phyloP scores from a whole-genome alignment of 1,140 invertebrate genomes.

The Plectrocnemia conspersa region DNA sequence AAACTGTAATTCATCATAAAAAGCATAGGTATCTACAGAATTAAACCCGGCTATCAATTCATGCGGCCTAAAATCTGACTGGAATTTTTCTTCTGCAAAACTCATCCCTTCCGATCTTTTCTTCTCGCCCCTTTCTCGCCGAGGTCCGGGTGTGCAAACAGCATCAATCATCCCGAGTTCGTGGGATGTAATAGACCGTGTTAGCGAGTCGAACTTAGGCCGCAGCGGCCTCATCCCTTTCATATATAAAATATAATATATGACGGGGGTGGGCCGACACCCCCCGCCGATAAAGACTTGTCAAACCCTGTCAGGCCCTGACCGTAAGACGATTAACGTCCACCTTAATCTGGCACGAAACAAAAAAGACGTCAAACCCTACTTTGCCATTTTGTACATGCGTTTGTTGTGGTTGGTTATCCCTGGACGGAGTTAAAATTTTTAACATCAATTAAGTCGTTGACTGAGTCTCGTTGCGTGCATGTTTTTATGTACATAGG shows the following conservation, averaged over 20 bases:
- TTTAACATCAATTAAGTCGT: too few relatives aligned
- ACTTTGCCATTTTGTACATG: too few relatives aligned
- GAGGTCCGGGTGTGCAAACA: constrained; percentile 12
- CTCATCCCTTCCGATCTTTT: neutral
- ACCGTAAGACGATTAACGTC: neutral
- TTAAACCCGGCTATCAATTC: constrained; percentile 32
- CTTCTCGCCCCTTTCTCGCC: neutral
- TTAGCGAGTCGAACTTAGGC: neutral
- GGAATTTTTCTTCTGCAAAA: neutral
- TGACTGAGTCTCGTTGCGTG: too few relatives aligned
- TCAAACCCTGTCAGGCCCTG: neutral
- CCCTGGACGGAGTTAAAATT: too few relatives aligned
- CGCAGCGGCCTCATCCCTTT: too few relatives aligned
- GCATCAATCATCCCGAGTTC: constrained; percentile 31
- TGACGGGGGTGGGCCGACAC: neutral
- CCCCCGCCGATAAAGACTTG: neutral
- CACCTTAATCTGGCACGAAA: too few relatives aligned
- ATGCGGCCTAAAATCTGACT: constrained; percentile 7
- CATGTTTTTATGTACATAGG: too few relatives aligned
- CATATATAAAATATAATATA: too few relatives aligned
- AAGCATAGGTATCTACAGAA: constrained; percentile 28
- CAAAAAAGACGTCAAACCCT: too few relatives aligned
- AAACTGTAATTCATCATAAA: constrained; percentile 10
- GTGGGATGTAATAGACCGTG: constrained; percentile 27
- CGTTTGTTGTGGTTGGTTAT: too few relatives aligned